Percentiles rank a stretch among this genome's conserved stretches.
Conservation (phyloP, 2,797 vertebrate genomes). For the Ctenopoma multispine region DNA sequence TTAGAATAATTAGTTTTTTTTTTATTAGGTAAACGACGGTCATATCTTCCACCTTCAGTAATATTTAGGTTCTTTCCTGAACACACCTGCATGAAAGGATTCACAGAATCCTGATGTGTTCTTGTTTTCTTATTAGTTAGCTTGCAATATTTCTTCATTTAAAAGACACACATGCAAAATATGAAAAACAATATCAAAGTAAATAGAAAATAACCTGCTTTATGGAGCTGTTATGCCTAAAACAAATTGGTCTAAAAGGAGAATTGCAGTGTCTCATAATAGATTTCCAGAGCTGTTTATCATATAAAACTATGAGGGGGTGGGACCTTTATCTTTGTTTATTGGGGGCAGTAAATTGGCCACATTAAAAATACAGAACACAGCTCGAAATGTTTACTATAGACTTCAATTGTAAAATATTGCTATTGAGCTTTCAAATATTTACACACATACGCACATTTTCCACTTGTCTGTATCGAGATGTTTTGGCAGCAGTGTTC, state of each 20-base stretch:
- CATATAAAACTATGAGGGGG: neutral
- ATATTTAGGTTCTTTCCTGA: neutral
- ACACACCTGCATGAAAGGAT: neutral
- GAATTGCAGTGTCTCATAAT: neutral
- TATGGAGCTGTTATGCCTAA: neutral
- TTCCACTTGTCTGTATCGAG: neutral
- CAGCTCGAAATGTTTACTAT: neutral
- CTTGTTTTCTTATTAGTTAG: neutral
- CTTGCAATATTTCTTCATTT: neutral
- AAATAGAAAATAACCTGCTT: neutral
- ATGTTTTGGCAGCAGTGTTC: conserved; percentile 28
- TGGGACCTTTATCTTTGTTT: neutral
- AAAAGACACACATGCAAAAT: neutral
- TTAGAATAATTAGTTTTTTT: neutral
- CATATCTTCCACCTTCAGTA: neutral
- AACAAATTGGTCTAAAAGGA: neutral
- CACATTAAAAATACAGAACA: neutral
- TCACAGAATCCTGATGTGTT: neutral
- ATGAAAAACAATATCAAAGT: neutral
- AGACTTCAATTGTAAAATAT: neutral
- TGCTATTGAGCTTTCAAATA: conserved; percentile 1
- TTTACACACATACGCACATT: neutral
- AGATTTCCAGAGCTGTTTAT: neutral
- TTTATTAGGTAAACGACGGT: neutral
- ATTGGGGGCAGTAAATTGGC: neutral